Evolutionary conservation across 2,888 invertebrate species (phyloP).

Genomic region (Volucella zonaria): DNA sequence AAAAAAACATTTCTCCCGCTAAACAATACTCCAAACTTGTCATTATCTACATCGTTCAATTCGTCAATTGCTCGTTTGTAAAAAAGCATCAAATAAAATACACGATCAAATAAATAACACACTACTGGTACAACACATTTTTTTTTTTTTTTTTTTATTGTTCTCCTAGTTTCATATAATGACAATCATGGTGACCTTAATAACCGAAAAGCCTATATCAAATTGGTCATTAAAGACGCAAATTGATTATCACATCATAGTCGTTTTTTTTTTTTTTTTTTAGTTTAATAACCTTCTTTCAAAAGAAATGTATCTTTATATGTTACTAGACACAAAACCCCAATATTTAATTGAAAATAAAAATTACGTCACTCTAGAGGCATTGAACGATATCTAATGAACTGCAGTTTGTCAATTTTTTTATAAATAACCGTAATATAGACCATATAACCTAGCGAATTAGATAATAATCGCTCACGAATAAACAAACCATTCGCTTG

Average conservation of each 20-base stretch:
- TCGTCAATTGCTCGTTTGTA: too few relatives aligned
- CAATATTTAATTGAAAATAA: neutral
- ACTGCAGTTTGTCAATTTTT: conserved; percentile 7
- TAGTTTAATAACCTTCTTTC: conserved; percentile 33
- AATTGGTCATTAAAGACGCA: conserved; percentile 21
- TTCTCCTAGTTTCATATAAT: neutral
- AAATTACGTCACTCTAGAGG: conserved; percentile 16
- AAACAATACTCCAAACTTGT: too few relatives aligned
- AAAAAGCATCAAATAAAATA: neutral
- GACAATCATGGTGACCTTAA: conserved; percentile 40
- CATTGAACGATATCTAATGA: conserved; percentile 30
- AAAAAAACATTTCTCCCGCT: too few relatives aligned
- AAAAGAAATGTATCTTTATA: conserved; percentile 13
- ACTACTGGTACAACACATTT: neutral
- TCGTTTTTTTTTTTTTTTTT: neutral
- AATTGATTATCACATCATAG: conserved; percentile 46
- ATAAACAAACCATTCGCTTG: neutral
- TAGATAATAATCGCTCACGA: neutral
- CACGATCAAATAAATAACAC: conserved; percentile 20
- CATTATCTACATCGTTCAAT: too few relatives aligned
- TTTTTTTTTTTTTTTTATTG: neutral
- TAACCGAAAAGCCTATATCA: conserved; percentile 37
- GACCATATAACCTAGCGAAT: conserved; percentile 12
- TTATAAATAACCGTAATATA: neutral
- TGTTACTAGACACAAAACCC: neutral